Base-by-base conservation (phyloP, 2,797 vertebrate genomes). In the Zalophus californianus region DNA sequence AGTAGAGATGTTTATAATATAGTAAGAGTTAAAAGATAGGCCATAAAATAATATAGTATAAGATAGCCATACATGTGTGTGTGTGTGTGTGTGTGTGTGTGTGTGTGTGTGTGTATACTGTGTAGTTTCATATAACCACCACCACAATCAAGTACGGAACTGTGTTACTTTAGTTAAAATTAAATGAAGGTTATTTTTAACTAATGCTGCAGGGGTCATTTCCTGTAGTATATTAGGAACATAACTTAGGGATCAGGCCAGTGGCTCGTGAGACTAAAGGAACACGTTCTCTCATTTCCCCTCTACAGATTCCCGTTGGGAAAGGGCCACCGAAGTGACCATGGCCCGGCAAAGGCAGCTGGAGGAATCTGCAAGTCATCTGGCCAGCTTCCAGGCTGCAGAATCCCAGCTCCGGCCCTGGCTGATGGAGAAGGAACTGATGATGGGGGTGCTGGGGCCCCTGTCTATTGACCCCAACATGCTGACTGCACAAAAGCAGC, bases 391-490 rank as follows among this genome's bases (percentile, higher is more conserved):
- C 96, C 99, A 99, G 97, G 98, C 99, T 0, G 99, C 99, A 0
- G 99, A 99, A 84, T 98, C 97, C 95, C 99, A 99, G 98, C 99
- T 99, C 95, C 98, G 99, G 27, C 99, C 99, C 0, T 99, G 99
- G 99, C 99, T 99, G 23, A 98, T 98, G 98, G 99, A 99, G 98
- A 99, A 99, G 98, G 99, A 99, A 98, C 99, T 99, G 97, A 99
- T 99, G 99, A 99, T 99, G 99, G 99, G 99, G 0, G 99, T 99
- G 86, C 98, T 99, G 91, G 99, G 99, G 1, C 99, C 99, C 0
- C 98, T 99, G 62, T 99, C 99, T 98, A 99, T 99, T 88, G 99
- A 99, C 98, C 99, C 99, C 7, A 99, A 99, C 98, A 99, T 99
- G 99, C 99, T 99, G 96, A 99, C 98, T 27, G 99, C 99, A 0